Evolutionary conservation across 1,140 invertebrate genomes (phyloP), one percentile per base, ranked within the genome.

Genomic region (Calycopis cecrops): DNA sequence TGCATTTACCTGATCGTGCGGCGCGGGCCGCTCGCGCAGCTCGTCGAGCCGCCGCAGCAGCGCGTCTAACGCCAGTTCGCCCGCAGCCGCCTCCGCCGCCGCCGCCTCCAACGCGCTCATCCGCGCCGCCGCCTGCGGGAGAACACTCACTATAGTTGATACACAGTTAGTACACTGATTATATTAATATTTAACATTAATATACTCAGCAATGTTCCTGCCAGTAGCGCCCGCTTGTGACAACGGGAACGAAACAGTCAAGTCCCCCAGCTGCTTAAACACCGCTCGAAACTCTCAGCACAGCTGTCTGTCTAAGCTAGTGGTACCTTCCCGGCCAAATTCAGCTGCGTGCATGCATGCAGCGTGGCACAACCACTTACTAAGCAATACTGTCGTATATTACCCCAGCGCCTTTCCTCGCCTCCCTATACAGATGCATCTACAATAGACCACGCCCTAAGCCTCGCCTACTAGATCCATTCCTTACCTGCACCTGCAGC

Each of bases 51-150:
- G 96, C 48, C 94, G 91, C 69, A 94, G 92, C 80, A 96, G 91
- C 47, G 91, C 90, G 57, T 94, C 89, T 1, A 7, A 8, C n/a
- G 21, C 90, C 57, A 91, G 89, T 87, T 97, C 95, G 35, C 91
- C 93, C 60, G 92, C 91, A 79, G 96, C 94, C 28, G 94, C 94
- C 86, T 95, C 92, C 58, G 90, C 91, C 52, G 95, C 93, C 51
- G 91, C 92, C 65, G 90, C 89, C 84, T 96, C 95, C 65, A 97
- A 88, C 62, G 87, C 65, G 90, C 88, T 48, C 92, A 35, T 16
- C 1, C 40, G 40, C 35, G 93, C 91, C 64, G 90, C 90, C 50
- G 94, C 94, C 93, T 94, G 79, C 59, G 9, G n/a, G n/a, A 9
- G n/a, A 4, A 18, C n/a, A 48, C 2, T 11, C 16, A 10, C 9